A percentile compares a stretch with the other conserved stretches of the same genome.
Evolutionary conservation across 2,113 vertebrate species (phyloP).

Genomic region (Neotragus moschatus): DNA sequence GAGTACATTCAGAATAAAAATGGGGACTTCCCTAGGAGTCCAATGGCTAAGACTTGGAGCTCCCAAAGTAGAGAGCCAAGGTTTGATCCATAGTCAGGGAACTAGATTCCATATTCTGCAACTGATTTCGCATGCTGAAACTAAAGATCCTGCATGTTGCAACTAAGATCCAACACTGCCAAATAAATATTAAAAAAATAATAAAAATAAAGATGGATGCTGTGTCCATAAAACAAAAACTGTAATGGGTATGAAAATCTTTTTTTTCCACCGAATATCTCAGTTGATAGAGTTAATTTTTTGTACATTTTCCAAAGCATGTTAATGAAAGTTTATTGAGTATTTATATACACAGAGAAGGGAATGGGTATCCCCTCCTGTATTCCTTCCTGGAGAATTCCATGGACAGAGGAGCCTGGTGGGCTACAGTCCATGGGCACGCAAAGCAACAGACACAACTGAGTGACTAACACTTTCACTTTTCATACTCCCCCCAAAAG

Average conservation of each 20-base stretch:
- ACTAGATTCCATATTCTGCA: not conserved
- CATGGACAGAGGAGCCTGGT: not conserved
- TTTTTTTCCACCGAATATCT: not conserved
- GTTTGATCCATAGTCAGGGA: not conserved
- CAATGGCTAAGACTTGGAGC: not conserved
- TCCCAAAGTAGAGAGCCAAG: not conserved
- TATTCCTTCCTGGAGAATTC: not conserved
- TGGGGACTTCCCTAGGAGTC: not conserved
- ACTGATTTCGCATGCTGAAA: not conserved
- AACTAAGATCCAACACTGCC: not conserved
- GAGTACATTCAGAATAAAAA: not conserved
- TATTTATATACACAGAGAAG: not conserved
- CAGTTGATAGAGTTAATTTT: not conserved
- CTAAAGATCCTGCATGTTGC: not conserved
- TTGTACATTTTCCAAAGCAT: not conserved
- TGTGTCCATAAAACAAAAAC: not conserved
- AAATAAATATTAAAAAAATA: not conserved
- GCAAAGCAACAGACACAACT: not conserved
- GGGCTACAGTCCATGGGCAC: not conserved
- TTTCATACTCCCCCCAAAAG: not conserved
- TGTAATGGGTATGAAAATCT: not conserved
- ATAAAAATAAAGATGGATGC: not conserved
- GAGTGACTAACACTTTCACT: not conserved
- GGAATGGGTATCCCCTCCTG: not conserved
- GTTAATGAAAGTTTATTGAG: slow-evolving; percentile 3